Percentiles rank a stretch among this genome's conserved stretches.
These are phyloP conservation scores for Phoeniculus purpureus DNA, from an alignment of 2,797 vertebrate genomes.

Conservation along the genomic window DNA sequence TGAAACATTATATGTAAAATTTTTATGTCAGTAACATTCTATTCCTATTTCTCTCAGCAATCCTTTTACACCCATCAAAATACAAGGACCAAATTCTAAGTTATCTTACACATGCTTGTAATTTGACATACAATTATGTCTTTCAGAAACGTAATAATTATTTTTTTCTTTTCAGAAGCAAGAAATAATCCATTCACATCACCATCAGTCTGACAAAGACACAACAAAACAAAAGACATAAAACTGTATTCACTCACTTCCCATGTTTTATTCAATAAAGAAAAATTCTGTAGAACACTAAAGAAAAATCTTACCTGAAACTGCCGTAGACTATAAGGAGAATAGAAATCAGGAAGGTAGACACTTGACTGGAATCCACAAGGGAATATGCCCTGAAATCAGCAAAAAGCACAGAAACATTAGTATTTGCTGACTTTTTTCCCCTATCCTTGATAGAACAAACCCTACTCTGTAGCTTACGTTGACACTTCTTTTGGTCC, in stretches of 20 bases:
- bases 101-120: background rate
- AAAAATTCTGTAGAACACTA: background rate
- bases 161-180: background rate
- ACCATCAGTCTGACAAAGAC: background rate
- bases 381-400: slow-evolving; percentile 95
- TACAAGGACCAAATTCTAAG: background rate
- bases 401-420: background rate
- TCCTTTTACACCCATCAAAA: background rate
- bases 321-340: slow-evolving; percentile 99
- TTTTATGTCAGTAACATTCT: fast-evolving
- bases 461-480: background rate
- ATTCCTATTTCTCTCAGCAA: background rate
- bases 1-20: background rate
- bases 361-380: slow-evolving; percentile 99
- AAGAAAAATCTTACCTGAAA: slow-evolving; percentile 90
- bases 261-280: background rate
- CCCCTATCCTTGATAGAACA: background rate
- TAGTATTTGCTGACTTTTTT: background rate
- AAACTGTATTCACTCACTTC: background rate
- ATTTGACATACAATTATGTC: background rate
- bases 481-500: background rate
- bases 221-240: background rate
- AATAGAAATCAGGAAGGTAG: slow-evolving; percentile 99
- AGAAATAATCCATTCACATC: background rate
- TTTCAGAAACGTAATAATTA: background rate